Evolutionary conservation across 2,113 vertebrate genomes (phyloP).

Genomic region (Chaetops frenatus): DNA sequence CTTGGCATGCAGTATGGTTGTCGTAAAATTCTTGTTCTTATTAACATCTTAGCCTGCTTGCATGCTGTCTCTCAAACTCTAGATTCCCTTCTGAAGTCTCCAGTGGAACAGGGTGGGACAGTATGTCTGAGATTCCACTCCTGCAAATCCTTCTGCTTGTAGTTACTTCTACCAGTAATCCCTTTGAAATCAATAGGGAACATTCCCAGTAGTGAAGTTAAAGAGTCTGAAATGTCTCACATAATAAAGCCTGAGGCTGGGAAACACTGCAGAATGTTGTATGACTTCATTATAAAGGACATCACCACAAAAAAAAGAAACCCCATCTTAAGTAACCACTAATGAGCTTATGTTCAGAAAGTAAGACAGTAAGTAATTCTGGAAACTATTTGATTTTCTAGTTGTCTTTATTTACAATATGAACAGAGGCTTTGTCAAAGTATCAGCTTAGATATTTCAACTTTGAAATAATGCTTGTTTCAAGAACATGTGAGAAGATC

Average conservation of each 20-base stretch:
- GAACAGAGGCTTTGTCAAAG: not conserved
- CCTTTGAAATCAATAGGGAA: conserved; percentile 39
- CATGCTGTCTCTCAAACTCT: not conserved
- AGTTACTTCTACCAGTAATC: conserved; percentile 9
- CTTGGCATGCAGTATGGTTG: not conserved
- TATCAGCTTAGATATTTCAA: not conserved
- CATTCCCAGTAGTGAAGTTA: not conserved
- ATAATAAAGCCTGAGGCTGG: not conserved
- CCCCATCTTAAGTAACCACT: not conserved
- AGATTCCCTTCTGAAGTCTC: not conserved
- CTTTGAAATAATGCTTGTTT: not conserved
- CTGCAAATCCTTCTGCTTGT: not conserved
- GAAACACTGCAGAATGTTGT: not conserved
- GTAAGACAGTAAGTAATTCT: not conserved
- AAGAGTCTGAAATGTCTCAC: not conserved
- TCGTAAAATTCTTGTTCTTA: not conserved
- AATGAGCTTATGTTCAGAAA: not conserved
- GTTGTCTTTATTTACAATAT: conserved; percentile 6
- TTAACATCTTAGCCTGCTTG: not conserved
- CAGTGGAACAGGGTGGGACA: not conserved
- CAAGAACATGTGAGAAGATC: not conserved
- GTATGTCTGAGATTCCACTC: not conserved
- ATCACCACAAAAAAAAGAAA: not conserved
- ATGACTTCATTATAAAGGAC: not conserved
- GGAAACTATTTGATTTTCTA: not conserved